These are phyloP conservation scores for Amphiura filiformis DNA, from an alignment of 35 echinoderm and acorn worm genomes.

Conservation along the genomic window DNA sequence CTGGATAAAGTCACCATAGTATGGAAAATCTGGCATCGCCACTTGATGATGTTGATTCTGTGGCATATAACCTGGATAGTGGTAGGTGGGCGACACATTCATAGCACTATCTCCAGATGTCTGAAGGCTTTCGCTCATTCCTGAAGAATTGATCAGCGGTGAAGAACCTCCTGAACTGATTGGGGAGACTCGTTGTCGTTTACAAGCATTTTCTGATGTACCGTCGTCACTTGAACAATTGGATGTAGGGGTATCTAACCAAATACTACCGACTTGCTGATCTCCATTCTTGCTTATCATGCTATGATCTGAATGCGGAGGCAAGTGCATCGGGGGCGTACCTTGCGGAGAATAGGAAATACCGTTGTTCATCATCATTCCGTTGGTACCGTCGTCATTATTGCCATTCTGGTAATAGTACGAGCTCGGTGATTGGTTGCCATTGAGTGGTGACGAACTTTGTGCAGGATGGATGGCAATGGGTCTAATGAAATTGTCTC, in stretches of 20 bases:
- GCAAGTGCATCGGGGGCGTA: not conserved
- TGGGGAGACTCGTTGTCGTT: conserved; percentile 9
- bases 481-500: not conserved
- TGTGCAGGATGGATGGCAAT: not conserved
- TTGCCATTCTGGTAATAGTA: not conserved
- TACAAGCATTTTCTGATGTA: not conserved
- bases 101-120: not conserved
- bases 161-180: not conserved
- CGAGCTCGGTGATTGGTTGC: not conserved
- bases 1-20: not conserved
- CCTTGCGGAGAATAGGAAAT: not conserved
- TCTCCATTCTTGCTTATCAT: not conserved
- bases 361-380: not conserved
- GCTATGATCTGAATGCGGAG: not conserved
- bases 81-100: not conserved
- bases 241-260: conserved; percentile 21
- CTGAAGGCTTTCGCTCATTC: not conserved
- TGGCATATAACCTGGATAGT: not conserved
- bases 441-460: not conserved
- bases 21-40: not conserved
- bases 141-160: not conserved
- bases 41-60: not conserved
- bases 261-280: not conserved
- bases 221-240: not conserved
- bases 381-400: not conserved